A percentile compares a stretch with the other conserved stretches of the same genome.
These are phyloP conservation scores for Heterodera carotae DNA, from an alignment of 1,140 invertebrate species.

Conservation along the genomic window DNA sequence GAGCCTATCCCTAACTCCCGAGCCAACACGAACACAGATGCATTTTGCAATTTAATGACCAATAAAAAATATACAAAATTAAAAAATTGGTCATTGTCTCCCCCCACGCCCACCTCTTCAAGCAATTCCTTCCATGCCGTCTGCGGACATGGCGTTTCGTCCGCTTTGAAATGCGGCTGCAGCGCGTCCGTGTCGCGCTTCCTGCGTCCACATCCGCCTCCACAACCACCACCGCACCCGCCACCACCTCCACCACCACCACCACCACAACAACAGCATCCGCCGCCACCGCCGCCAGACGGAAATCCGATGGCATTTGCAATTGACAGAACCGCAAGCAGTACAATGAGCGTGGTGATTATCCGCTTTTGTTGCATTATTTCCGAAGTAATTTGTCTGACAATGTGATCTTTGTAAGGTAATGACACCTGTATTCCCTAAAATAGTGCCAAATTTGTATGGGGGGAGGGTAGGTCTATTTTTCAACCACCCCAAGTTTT, in stretches of 20 bases:
- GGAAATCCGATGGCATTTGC: slow-evolving; percentile 10
- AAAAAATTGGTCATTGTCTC: background rate
- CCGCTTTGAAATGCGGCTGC: slow-evolving; percentile 28
- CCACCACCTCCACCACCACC: background rate
- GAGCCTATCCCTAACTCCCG: no score
- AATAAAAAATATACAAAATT: background rate
- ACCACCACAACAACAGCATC: background rate
- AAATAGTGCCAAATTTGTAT: no score
- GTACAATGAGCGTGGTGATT: background rate
- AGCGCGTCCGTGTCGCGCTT: slow-evolving; percentile 20
- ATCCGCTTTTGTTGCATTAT: background rate
- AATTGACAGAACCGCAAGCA: slow-evolving; percentile 2
- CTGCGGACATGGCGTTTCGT: slow-evolving; percentile 34
- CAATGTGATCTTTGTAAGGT: no score
- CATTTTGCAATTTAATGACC: background rate
- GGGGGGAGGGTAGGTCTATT: no score
- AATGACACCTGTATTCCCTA: no score
- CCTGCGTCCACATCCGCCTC: slow-evolving; percentile 7
- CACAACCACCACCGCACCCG: background rate
- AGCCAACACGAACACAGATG: no score
- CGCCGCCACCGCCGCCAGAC: background rate
- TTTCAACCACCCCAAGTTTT: no score
- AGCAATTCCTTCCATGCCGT: slow-evolving; percentile 31
- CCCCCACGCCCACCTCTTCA: slow-evolving; percentile 19
- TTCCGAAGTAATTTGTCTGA: background rate